phyloP scores from a whole-genome alignment of 2,888 invertebrate species.

The Thecophora atra region DNA sequence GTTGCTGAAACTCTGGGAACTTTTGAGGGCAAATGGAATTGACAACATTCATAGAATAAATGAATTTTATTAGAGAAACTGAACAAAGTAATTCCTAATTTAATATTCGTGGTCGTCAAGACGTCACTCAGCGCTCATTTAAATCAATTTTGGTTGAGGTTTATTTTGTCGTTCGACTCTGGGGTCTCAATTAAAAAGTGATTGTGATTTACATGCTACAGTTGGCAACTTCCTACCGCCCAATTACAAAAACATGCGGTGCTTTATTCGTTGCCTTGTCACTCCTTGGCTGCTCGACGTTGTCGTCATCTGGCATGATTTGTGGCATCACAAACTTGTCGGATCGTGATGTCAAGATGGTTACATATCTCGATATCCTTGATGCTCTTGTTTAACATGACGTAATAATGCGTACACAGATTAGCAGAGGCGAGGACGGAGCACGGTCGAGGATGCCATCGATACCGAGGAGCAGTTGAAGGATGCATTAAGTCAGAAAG shows the following conservation, averaged over 20 bases:
- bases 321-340: neutral
- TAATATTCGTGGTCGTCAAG: too few relatives aligned
- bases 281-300: neutral
- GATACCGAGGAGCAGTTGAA: neutral
- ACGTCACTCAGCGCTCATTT: too few relatives aligned
- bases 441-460: too few relatives aligned
- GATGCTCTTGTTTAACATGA: neutral
- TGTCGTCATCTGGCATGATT: constrained; percentile 5
- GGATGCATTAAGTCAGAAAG: neutral
- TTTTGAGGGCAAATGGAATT: too few relatives aligned
- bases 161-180: neutral
- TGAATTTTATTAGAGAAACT: too few relatives aligned
- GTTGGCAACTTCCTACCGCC: neutral
- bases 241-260: neutral
- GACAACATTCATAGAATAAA: too few relatives aligned
- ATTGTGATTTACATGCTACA: neutral
- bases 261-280: neutral
- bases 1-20: too few relatives aligned
- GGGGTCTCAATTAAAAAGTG: constrained; percentile 9
- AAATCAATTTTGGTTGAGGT: neutral
- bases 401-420: neutral
- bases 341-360: constrained; percentile 4
- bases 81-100: too few relatives aligned
- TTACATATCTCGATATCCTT: constrained; percentile 1
- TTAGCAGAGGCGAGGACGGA: constrained; percentile 2